A percentile compares a stretch with the other conserved stretches of the same genome.
Conservation (phyloP, 2,113 vertebrate species). For the Henicopernis longicauda region DNA sequence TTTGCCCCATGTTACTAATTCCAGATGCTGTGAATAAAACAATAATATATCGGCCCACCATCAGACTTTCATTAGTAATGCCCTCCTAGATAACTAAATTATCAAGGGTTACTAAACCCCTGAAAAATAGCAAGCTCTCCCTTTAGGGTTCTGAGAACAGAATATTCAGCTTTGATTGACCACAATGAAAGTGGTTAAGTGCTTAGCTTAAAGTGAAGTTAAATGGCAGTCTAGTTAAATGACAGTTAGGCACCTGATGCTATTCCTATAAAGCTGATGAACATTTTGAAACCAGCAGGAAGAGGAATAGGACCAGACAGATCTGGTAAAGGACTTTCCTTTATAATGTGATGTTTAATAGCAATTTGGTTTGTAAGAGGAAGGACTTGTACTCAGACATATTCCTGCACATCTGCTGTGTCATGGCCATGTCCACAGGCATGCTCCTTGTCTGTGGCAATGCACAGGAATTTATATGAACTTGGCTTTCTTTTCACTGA, state of each 20-base stretch:
- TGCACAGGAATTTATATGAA: neutral
- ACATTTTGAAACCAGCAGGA: neutral
- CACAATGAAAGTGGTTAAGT: neutral
- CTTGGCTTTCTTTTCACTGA: neutral
- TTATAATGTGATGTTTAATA: neutral
- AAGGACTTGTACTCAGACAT: neutral
- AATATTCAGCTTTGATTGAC: neutral
- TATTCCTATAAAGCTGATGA: neutral
- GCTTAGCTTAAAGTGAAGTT: neutral
- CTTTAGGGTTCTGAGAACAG: neutral
- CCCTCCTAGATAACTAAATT: neutral
- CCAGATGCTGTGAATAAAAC: neutral
- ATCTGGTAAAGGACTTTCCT: neutral
- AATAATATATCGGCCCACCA: neutral
- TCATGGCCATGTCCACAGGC: accelerated
- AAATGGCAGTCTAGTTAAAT: neutral
- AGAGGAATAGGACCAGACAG: neutral
- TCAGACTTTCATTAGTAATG: neutral
- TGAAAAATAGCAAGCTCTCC: neutral
- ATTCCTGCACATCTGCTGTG: neutral
- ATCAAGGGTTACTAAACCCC: neutral
- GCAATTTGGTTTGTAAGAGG: neutral
- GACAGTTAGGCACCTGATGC: neutral
- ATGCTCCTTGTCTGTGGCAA: neutral
- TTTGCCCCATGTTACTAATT: neutral